These are phyloP conservation scores for Maniola jurtina DNA, from an alignment of 1,140 invertebrate species.

Conservation along the genomic window DNA sequence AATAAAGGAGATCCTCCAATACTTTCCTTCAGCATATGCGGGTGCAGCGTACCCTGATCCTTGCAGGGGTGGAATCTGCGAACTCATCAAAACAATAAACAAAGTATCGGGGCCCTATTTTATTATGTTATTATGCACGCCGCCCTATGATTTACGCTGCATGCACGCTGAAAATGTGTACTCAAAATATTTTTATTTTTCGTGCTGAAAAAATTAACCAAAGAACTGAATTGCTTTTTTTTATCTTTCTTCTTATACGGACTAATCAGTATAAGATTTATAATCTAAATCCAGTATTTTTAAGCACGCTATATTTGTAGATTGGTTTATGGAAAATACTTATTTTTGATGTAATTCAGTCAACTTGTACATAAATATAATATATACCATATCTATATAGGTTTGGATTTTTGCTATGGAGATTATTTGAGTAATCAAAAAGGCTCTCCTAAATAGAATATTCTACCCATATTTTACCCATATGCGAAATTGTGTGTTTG, in stretches of 20 bases:
- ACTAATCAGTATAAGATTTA: too few species aligned
- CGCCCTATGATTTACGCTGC: slow-evolving; percentile 74
- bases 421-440: too few species aligned
- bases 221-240: neutral
- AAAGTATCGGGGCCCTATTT: slow-evolving; percentile 74
- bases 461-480: too few species aligned
- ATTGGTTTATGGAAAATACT: too few species aligned
- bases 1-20: slow-evolving; percentile 31
- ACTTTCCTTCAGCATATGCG: slow-evolving; percentile 64
- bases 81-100: slow-evolving; percentile 80
- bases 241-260: slow-evolving; percentile 14
- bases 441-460: too few species aligned
- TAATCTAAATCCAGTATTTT: too few species aligned
- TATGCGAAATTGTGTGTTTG: too few species aligned
- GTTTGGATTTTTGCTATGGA: too few species aligned
- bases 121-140: slow-evolving; percentile 76
- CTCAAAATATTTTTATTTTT: slow-evolving; percentile 5
- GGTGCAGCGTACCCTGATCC: slow-evolving; percentile 48
- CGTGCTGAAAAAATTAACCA: neutral
- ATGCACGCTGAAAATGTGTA: slow-evolving; percentile 39
- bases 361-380: too few species aligned
- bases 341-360: too few species aligned
- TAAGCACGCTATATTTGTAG: too few species aligned
- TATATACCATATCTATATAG: too few species aligned
- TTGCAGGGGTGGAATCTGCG: slow-evolving; percentile 58